A percentile compares a stretch with the other conserved stretches of the same genome.
Conservation (phyloP, 2,888 invertebrate genomes). For the Galerucella pusilla region DNA sequence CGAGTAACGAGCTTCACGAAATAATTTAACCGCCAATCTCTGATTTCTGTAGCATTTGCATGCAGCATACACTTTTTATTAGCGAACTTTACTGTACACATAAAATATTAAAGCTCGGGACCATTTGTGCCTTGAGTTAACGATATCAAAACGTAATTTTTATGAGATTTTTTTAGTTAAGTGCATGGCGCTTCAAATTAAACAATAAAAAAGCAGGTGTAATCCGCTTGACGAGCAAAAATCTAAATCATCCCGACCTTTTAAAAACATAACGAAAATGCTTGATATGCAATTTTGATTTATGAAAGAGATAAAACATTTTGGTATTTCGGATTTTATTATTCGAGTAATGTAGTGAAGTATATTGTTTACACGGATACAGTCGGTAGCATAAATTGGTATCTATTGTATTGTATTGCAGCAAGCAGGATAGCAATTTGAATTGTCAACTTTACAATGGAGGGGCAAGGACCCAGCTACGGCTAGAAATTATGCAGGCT, state of each 20-base stretch:
- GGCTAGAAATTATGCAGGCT: conserved; percentile 61
- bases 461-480: conserved; percentile 51
- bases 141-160: background rate
- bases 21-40: background rate
- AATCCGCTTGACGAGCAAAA: conserved; percentile 9
- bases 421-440: conserved; percentile 60
- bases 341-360: conserved; percentile 46
- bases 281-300: conserved; percentile 44
- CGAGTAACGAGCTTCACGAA: no score
- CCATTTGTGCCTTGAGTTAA: background rate
- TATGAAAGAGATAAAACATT: conserved; percentile 49
- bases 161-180: background rate
- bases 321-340: conserved; percentile 53
- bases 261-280: conserved; percentile 31
- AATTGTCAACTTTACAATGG: conserved; percentile 62
- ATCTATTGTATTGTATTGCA: conserved; percentile 61
- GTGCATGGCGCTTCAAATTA: background rate
- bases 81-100: background rate
- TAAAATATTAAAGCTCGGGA: background rate
- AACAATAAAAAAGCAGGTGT: background rate
- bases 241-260: conserved; percentile 14
- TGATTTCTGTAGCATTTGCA: background rate
- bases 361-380: conserved; percentile 54
- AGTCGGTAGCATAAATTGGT: conserved; percentile 61
- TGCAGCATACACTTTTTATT: background rate